A percentile compares a stretch with the other conserved stretches of the same genome.
These are phyloP conservation scores for Ceratina australensis DNA, from an alignment of 1,140 invertebrate species.

Conservation along the genomic window DNA sequence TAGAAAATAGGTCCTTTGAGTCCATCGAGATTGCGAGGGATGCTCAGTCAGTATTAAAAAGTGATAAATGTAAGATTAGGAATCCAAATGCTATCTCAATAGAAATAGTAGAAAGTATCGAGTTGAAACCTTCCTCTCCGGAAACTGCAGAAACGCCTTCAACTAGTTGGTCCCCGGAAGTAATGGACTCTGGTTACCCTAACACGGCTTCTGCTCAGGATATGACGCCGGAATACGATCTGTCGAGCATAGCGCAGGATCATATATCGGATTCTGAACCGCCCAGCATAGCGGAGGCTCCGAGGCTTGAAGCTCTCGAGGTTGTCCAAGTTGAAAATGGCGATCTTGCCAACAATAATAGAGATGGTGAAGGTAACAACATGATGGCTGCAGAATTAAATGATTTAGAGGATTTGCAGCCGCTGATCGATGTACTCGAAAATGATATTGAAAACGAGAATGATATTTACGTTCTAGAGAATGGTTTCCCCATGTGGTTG, in stretches of 20 bases:
- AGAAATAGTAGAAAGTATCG: constrained; percentile 37
- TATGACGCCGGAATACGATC: constrained; percentile 70
- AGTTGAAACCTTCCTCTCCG: constrained; percentile 47
- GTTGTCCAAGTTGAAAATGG: constrained; percentile 78
- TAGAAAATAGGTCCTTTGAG: constrained; percentile 9
- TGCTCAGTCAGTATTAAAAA: constrained; percentile 23
- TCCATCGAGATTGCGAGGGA: constrained; percentile 5
- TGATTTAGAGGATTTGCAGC: constrained; percentile 64
- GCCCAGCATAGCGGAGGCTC: constrained; percentile 63
- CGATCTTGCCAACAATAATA: constrained; percentile 81
- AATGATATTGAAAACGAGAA: constrained; percentile 74
- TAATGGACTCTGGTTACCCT: constrained; percentile 80
- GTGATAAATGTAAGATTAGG: constrained; percentile 15
- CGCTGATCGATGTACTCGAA: constrained; percentile 65
- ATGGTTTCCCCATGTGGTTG: constrained; percentile 69
- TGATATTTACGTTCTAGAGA: constrained; percentile 71
- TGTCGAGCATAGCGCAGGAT: constrained; percentile 66
- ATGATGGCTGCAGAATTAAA: constrained; percentile 66
- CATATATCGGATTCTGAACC: constrained; percentile 66
- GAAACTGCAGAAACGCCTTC: constrained; percentile 54
- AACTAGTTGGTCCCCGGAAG: constrained; percentile 69
- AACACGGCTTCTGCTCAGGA: constrained; percentile 76
- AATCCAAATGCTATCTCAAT: constrained; percentile 1
- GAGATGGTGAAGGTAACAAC: constrained; percentile 81
- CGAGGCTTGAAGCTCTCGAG: constrained; percentile 60